Conservation (phyloP, 2,113 vertebrate genomes). For the Galbula dea region DNA sequence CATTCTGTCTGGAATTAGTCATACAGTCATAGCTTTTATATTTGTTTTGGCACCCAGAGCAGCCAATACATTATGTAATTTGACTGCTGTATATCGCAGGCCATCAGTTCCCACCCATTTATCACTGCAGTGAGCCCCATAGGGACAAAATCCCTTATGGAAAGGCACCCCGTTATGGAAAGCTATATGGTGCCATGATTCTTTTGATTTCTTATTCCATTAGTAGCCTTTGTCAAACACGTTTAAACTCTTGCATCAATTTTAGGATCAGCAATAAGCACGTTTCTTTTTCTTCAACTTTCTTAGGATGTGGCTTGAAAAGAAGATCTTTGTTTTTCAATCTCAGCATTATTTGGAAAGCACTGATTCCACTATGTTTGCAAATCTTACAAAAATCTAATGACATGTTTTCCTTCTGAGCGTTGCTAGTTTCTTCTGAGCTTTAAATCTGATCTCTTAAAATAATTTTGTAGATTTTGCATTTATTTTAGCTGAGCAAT, state of each 20-base stretch:
- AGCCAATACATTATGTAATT: background rate
- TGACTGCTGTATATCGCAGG: background rate
- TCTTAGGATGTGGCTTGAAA: background rate
- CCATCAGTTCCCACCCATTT: background rate
- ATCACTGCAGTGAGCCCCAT: background rate
- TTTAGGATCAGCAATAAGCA: background rate
- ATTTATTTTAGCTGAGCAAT: background rate
- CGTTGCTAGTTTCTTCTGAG: background rate
- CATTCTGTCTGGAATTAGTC: background rate
- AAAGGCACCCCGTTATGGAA: background rate
- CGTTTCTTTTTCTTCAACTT: background rate
- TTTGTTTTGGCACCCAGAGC: background rate
- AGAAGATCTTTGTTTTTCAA: background rate
- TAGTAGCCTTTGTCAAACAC: background rate
- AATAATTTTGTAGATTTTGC: background rate
- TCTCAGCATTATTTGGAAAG: background rate
- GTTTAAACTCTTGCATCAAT: background rate
- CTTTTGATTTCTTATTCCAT: background rate
- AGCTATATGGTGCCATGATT: background rate
- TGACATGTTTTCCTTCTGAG: background rate
- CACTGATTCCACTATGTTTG: background rate
- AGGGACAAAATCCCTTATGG: background rate
- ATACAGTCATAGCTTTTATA: background rate
- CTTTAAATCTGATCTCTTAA: background rate
- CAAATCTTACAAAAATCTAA: background rate